Evolutionary conservation across 2,888 invertebrate genomes (phyloP), one percentile per base, ranked within the genome.

Genomic region (Nymphalis urticae): DNA sequence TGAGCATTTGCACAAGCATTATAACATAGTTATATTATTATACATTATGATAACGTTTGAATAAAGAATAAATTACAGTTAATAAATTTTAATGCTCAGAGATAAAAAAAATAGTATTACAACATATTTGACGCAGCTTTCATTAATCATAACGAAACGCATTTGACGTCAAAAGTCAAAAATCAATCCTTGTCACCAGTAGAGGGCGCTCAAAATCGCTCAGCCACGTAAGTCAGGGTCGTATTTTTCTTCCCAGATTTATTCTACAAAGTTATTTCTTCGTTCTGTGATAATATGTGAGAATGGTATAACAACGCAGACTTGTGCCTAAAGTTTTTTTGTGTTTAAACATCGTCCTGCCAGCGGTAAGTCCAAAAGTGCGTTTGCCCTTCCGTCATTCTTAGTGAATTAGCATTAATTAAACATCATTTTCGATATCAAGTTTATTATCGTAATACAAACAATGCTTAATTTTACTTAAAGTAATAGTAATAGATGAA

Each of bases 201-300:
- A 92, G 92, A 90, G 89, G 91, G 90, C 92, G 91, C 90, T 89
- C 78, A 79, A 81, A 84, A 85, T 89, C 85, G 86, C 87, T 87
- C 91, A 85, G 92, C 92, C 92, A 92, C 92, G 92, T 92, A 92
- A 91, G 92, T 90, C 90, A 87, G 89, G 91, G 88, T 90, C 86
- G 89, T 89, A 89, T 89, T 90, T 89, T 90, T 85, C 84, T 86
- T 85, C 84, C 82, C 82, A 84, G 83, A 82, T 83, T 80, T 84
- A 83, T 80, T 87, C 83, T 86, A 85, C 84, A 85, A 83, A 82
- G 81, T 83, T 87, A 81, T 80, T 85, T 85, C 83, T 81, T 80
- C 80, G 77, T 80, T 81, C 79, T 82, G 81, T 81, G 82, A 78
- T 85, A 88, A 80, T 85, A 86, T 85, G 89, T 89, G 85, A 91